These are phyloP conservation scores for Melanotaenia maccullochi DNA, from an alignment of 2,797 vertebrate species.

Conservation along the genomic window DNA sequence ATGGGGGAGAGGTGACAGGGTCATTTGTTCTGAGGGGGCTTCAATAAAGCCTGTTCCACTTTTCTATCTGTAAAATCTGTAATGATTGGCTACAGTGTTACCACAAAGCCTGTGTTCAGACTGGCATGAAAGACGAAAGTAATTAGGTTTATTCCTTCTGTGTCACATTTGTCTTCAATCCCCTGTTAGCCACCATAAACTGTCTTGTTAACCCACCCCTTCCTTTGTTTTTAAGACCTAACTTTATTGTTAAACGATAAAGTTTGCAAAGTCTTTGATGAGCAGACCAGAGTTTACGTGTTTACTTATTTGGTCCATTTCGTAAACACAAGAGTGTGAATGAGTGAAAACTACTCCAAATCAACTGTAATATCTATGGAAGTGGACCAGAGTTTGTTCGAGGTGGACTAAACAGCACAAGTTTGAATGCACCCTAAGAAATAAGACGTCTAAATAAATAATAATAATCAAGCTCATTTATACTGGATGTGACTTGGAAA, in stretches of 20 bases:
- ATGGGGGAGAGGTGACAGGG: conserved; percentile 41
- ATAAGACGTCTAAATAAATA: too few relatives aligned
- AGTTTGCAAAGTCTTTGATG: conserved; percentile 1
- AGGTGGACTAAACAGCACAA: too few relatives aligned
- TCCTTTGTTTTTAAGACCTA: background rate
- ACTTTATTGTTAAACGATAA: background rate
- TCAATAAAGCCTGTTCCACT: conserved; percentile 19
- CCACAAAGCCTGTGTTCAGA: background rate
- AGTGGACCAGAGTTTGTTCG: too few relatives aligned
- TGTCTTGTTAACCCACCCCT: background rate
- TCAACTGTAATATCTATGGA: too few relatives aligned
- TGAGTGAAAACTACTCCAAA: too few relatives aligned
- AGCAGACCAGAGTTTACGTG: too few relatives aligned
- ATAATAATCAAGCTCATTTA: too few relatives aligned
- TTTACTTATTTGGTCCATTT: too few relatives aligned
- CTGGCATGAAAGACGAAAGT: background rate
- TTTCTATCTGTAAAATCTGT: background rate
- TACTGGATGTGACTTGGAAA: too few relatives aligned
- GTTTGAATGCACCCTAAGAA: too few relatives aligned
- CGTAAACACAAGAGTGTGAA: too few relatives aligned
- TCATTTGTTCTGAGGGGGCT: conserved; percentile 29
- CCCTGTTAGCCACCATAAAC: background rate
- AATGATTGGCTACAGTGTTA: background rate
- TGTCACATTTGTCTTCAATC: background rate
- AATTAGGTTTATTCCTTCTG: background rate